phyloP scores from a whole-genome alignment of 2,113 vertebrate genomes.

The Ginglymostoma cirratum region DNA sequence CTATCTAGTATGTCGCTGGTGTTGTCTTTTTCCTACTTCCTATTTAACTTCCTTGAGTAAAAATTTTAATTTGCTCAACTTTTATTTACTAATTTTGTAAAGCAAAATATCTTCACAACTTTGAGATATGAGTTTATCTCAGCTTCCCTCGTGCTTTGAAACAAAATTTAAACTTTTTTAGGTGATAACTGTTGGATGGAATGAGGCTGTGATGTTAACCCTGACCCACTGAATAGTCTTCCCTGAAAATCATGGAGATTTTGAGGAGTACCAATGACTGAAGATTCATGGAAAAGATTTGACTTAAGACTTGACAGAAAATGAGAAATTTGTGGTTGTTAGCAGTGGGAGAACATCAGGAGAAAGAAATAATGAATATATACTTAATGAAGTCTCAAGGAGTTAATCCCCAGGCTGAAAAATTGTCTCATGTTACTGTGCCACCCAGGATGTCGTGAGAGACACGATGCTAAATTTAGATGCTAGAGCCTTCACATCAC shows the following conservation, averaged over 20 bases:
- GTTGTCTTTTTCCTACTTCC: background rate
- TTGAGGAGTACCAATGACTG: background rate
- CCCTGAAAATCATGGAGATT: background rate
- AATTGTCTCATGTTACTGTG: background rate
- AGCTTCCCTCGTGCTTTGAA: background rate
- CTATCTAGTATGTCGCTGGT: too few species aligned
- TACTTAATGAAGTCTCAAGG: too few species aligned
- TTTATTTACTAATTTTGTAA: background rate
- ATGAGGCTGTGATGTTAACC: background rate
- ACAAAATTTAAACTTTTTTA: background rate
- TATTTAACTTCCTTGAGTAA: background rate
- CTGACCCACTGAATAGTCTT: background rate
- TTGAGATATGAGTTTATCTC: background rate
- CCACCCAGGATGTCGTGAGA: background rate
- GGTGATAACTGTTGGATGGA: background rate
- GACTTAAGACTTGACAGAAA: background rate
- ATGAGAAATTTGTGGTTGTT: background rate
- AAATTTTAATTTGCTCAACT: background rate
- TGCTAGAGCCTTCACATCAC: background rate
- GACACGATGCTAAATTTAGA: background rate
- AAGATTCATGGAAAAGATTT: background rate
- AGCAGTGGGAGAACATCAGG: background rate
- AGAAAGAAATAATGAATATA: background rate
- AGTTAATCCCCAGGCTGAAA: background rate
- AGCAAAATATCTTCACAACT: background rate